A percentile compares a stretch with the other conserved stretches of the same genome.
These are phyloP conservation scores for Scolanthus callimorphus DNA, from an alignment of 92 coral and sea anemone genomes.

Conservation along the genomic window DNA sequence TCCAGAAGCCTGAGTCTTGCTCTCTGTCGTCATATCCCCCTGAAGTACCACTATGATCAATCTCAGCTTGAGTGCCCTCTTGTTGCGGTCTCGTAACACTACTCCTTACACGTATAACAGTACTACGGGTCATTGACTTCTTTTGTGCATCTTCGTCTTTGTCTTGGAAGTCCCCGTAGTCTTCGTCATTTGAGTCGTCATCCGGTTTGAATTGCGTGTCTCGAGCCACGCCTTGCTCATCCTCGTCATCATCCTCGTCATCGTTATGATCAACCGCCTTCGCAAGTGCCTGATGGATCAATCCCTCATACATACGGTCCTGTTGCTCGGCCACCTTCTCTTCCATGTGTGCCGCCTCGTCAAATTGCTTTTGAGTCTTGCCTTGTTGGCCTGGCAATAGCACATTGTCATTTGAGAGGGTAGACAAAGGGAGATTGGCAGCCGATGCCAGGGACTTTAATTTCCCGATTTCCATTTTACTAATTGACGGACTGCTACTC, in stretches of 20 bases:
- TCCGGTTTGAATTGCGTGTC: constrained; percentile 11
- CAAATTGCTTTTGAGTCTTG: constrained; percentile 49
- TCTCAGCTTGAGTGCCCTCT: too few species aligned
- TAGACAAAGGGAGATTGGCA: constrained; percentile 13
- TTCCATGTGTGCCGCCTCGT: constrained; percentile 83
- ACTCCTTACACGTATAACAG: too few species aligned
- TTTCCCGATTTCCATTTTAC: not conserved
- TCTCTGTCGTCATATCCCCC: too few species aligned
- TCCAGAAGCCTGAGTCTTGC: too few species aligned
- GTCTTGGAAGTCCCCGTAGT: constrained; percentile 85
- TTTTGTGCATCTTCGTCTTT: constrained; percentile 66
- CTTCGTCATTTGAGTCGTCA: constrained; percentile 35
- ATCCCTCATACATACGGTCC: constrained; percentile 70
- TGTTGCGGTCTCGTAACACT: too few species aligned
- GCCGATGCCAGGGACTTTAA: not conserved
- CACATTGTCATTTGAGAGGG: not conserved
- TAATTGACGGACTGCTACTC: not conserved
- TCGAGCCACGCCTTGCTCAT: constrained; percentile 37
- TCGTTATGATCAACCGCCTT: constrained; percentile 28
- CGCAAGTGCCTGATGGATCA: constrained; percentile 45
- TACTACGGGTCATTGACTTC: too few species aligned
- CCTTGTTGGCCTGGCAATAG: not conserved
- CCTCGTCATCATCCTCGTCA: constrained; percentile 54
- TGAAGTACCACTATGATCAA: too few species aligned
- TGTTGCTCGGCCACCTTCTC: constrained; percentile 88